A percentile compares a stretch with the other conserved stretches of the same genome.
phyloP scores from a whole-genome alignment of 1,140 invertebrate genomes.

The Philaenus spumarius region DNA sequence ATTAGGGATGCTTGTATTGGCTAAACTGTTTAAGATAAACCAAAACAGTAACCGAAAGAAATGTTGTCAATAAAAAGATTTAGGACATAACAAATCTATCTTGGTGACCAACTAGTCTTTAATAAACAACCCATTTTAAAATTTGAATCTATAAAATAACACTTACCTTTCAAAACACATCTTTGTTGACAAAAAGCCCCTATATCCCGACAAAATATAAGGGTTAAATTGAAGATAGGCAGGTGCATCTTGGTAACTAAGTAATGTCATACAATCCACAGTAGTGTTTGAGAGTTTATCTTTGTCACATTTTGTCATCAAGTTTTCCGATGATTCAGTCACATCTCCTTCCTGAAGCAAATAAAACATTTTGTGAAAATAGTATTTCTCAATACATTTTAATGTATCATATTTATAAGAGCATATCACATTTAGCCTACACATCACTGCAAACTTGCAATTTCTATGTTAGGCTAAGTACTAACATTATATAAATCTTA shows the following conservation, averaged over 20 bases:
- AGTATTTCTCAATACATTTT: no score
- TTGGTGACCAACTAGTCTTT: not conserved
- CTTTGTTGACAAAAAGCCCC: conserved; percentile 69
- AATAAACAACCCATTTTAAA: conserved; percentile 13
- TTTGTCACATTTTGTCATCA: not conserved
- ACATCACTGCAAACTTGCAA: no score
- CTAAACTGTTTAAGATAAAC: no score
- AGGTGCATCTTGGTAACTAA: conserved; percentile 60
- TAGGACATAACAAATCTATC: no score
- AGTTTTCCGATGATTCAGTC: conserved; percentile 1
- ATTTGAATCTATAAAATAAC: not conserved
- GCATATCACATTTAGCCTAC: no score
- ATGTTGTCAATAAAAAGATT: no score
- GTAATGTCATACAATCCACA: conserved; percentile 24
- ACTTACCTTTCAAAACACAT: conserved; percentile 78
- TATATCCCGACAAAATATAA: conserved; percentile 62
- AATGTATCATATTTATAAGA: no score
- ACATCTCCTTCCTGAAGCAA: conserved; percentile 4
- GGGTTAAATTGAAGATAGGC: conserved; percentile 79
- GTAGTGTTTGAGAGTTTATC: conserved; percentile 6
- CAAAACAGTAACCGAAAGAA: no score
- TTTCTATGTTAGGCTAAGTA: no score
- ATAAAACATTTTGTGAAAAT: not conserved
- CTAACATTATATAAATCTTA: no score
- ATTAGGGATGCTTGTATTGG: no score